Conservation (phyloP, 2,888 invertebrate species). For the Argyra leucocephala region DNA sequence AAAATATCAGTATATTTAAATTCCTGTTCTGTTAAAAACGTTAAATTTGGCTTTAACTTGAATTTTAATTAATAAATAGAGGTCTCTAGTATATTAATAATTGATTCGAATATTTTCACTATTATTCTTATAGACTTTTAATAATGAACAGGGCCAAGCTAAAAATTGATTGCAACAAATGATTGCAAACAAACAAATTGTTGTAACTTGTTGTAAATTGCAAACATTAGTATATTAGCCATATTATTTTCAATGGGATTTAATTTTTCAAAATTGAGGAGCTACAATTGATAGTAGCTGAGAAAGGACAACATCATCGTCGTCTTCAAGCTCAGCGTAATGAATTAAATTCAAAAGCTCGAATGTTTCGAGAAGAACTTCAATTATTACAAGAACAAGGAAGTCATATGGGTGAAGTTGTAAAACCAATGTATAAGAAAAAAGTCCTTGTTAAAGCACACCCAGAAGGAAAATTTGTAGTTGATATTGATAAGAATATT, state of each 20-base stretch:
- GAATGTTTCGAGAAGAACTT: conserved; percentile 93
- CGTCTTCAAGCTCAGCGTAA: conserved; percentile 96
- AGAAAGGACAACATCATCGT: conserved; percentile 92
- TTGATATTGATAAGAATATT: conserved; percentile 97
- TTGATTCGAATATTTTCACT: too few relatives aligned
- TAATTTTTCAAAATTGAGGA: conserved; percentile 99
- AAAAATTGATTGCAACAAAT: too few relatives aligned
- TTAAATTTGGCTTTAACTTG: too few relatives aligned
- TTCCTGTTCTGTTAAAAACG: too few relatives aligned
- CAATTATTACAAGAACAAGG: conserved; percentile 96
- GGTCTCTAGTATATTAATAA: too few relatives aligned
- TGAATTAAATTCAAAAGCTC: conserved; percentile 97
- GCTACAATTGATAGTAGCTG: conserved; percentile 88
- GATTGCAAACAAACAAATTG: too few relatives aligned
- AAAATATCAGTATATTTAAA: too few relatives aligned
- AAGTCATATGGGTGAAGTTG: conserved; percentile 98
- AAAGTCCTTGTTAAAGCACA: conserved; percentile 98
- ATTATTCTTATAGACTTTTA: too few relatives aligned
- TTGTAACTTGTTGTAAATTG: too few relatives aligned
- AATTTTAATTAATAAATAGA: too few relatives aligned
- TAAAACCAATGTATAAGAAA: conserved; percentile 99
- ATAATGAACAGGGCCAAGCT: too few relatives aligned
- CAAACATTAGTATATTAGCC: too few relatives aligned
- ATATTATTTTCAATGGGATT: conserved; percentile 92
- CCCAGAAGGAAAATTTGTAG: conserved; percentile 99